Conservation (phyloP, 1,140 invertebrate genomes). For the Papilio dardanus region DNA sequence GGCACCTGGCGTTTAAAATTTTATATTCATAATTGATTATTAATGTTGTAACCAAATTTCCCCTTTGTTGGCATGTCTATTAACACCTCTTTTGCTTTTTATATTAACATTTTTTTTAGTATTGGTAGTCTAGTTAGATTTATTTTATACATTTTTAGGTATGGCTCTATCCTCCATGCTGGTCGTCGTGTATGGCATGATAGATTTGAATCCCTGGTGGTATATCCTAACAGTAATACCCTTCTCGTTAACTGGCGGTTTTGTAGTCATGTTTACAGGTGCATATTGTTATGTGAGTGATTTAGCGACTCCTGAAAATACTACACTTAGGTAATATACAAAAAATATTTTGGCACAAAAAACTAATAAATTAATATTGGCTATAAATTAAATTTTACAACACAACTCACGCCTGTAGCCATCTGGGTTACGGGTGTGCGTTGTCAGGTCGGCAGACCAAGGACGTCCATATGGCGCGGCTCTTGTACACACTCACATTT, state of each 20-base stretch:
- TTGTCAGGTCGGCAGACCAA: too few species aligned
- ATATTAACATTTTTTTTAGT: conserved; percentile 27
- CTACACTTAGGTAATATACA: conserved; percentile 73
- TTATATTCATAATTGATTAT: too few species aligned
- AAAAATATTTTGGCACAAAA: not conserved
- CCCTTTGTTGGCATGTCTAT: too few species aligned
- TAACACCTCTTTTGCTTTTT: too few species aligned
- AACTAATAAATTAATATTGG: not conserved
- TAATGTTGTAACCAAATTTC: too few species aligned
- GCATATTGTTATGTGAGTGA: conserved; percentile 86
- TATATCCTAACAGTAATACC: conserved; percentile 84
- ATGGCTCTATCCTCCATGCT: conserved; percentile 57
- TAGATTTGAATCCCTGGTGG: conserved; percentile 83
- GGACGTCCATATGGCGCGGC: too few species aligned
- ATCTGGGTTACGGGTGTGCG: too few species aligned
- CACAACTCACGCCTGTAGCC: too few species aligned
- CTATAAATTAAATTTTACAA: conserved; percentile 17
- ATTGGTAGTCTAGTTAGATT: conserved; percentile 12
- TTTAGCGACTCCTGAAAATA: conserved; percentile 80
- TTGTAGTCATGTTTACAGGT: conserved; percentile 83
- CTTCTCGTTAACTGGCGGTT: conserved; percentile 83
- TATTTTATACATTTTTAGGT: conserved; percentile 59
- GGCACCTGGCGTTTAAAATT: too few species aligned
- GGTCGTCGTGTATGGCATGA: conserved; percentile 58
- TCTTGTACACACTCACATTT: too few species aligned